Evolutionary conservation across 1,140 invertebrate genomes (phyloP).

Genomic region (Pseudoatta argentina): DNA sequence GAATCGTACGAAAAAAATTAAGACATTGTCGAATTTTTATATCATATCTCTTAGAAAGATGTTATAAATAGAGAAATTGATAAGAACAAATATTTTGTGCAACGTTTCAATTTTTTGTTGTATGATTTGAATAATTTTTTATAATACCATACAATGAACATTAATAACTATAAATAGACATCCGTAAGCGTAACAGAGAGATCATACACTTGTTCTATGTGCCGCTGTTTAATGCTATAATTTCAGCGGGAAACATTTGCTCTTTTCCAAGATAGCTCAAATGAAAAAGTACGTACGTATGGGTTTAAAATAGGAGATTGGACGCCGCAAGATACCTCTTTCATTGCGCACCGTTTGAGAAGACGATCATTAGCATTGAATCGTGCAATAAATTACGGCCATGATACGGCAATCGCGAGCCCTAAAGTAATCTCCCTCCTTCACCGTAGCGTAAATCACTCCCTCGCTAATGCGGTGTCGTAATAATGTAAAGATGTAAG

Average conservation of each 20-base stretch:
- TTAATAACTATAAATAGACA: background rate
- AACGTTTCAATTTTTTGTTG: background rate
- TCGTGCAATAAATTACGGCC: conserved; percentile 58
- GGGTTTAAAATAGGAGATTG: conserved; percentile 53
- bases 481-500: conserved; percentile 42
- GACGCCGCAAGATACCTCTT: conserved; percentile 38
- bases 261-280: conserved; percentile 15
- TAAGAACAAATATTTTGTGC: background rate
- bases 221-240: conserved; percentile 21
- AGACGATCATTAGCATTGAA: conserved; percentile 62
- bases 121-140: background rate
- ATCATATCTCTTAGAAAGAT: too few species aligned
- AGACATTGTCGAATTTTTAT: too few species aligned
- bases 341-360: conserved; percentile 49
- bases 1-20: too few species aligned
- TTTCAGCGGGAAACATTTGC: conserved; percentile 26
- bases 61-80: too few species aligned
- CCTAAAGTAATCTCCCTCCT: conserved; percentile 55
- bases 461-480: conserved; percentile 49
- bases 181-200: background rate
- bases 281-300: conserved; percentile 13
- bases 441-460: conserved; percentile 44
- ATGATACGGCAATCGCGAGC: conserved; percentile 52
- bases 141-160: too few species aligned
- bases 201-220: background rate